Evolutionary conservation across 37 sponge, comb jelly and placozoan species (phyloP), one percentile per base, ranked within the genome.

Genomic region (Aplysina aerophoba): DNA sequence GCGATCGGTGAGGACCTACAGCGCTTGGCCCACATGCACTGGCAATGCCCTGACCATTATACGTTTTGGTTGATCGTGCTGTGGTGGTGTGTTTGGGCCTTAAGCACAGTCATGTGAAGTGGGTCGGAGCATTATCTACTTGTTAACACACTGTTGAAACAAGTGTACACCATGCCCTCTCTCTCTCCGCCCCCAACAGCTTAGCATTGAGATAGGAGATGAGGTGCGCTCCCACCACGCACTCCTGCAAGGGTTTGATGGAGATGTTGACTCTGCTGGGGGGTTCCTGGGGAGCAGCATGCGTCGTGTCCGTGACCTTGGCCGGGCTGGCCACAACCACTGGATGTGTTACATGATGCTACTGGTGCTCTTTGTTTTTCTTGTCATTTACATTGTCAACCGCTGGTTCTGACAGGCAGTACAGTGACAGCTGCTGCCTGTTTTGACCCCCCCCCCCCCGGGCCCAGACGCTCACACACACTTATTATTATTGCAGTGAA

Each of bases 181-280:
- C 53, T 73, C 24, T 61, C 21, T 83, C 55, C 13, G 4, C 21
- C 21, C 71, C 19, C 13, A 39, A 21, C 64, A 95, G 96, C 68
- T 95, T 30, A 85, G 89, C 15, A 95, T 95, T 30, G 86, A 93
- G 40, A 95, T 95, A 55, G 96, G 96, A 38, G 94, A 95, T 67
- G 96, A 95, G 67, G 89, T 95, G 20, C 73, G 82, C 36, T 63
- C 66, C 12, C 96, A 95, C 69, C 89, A 92, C 85, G 85, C 13
- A 44, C 17, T 85, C 6, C 71, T 95, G 33, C 27, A 55, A 1
- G 77, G 24, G 2, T 65, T 88, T 89, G 86, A 79, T 36, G 55
- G 34, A 4, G 85, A 95, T 15, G 92, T 89, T 84, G 95, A 95
- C 36, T 16, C 64, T 30, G 60, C 95, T 14, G 90, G 93, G 0